Conservation (phyloP, 2,888 invertebrate species). For the Agonopterix heracliana region DNA sequence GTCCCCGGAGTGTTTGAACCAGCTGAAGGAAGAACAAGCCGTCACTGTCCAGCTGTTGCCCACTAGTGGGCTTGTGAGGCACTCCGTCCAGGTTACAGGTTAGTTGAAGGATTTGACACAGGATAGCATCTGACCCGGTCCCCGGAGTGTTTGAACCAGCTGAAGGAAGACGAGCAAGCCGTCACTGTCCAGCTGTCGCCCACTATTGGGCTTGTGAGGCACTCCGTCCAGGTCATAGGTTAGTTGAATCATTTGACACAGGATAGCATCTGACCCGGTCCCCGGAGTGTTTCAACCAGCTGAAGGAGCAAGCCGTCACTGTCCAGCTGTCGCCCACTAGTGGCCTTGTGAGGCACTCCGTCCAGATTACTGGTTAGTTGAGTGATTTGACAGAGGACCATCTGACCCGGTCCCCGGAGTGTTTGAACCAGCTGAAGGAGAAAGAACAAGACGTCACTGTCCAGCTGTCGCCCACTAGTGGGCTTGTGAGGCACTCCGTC, state of each 20-base stretch:
- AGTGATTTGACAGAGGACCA: constrained; percentile 60
- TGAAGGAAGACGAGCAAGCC: constrained; percentile 45
- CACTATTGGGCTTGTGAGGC: constrained; percentile 54
- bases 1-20: constrained; percentile 47
- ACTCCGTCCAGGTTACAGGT: constrained; percentile 35
- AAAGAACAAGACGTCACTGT: constrained; percentile 39
- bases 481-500: constrained; percentile 43
- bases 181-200: constrained; percentile 51
- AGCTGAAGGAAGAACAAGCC: constrained; percentile 43
- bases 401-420: constrained; percentile 44
- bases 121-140: constrained; percentile 50
- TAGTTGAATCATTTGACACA: constrained; percentile 10
- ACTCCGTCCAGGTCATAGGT: constrained; percentile 35
- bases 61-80: constrained; percentile 54
- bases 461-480: constrained; percentile 59
- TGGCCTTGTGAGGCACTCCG: constrained; percentile 46
- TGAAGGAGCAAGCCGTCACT: constrained; percentile 37
- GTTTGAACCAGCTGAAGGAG: constrained; percentile 46
- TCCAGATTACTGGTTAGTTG: constrained; percentile 33
- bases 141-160: constrained; percentile 43
- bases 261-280: constrained; percentile 50
- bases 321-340: constrained; percentile 59
- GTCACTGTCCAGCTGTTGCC: constrained; percentile 51
- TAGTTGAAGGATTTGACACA: constrained; percentile 10
- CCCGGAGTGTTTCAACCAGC: constrained; percentile 43